Evolutionary conservation across 2,888 invertebrate genomes (phyloP).

Genomic region (Cephus nigrinus): DNA sequence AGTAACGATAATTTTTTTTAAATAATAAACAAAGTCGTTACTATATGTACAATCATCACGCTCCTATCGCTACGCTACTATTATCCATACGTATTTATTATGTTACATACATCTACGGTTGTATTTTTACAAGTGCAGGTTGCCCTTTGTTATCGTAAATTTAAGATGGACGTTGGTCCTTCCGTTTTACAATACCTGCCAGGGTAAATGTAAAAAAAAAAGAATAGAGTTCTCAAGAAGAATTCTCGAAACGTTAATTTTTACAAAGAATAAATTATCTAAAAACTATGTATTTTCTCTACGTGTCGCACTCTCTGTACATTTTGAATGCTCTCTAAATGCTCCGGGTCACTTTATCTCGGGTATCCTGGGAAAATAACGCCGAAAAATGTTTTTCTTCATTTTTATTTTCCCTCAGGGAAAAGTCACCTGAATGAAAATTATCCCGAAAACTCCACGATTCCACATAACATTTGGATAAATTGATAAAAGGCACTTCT

Average conservation of each 20-base stretch:
- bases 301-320: conserved; percentile 13
- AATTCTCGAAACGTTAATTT: conserved; percentile 29
- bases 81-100: conserved; percentile 10
- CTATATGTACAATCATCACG: conserved; percentile 35
- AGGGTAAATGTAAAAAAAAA: conserved; percentile 20
- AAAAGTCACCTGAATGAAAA: background rate
- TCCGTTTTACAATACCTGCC: background rate
- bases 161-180: background rate
- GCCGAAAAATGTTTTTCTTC: background rate
- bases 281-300: conserved; percentile 29
- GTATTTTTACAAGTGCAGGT: conserved; percentile 5
- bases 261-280: conserved; percentile 51
- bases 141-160: background rate
- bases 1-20: conserved; percentile 27
- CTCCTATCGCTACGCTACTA: conserved; percentile 15
- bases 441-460: background rate
- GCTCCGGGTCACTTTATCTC: background rate
- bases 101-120: background rate
- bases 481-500: background rate
- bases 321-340: conserved; percentile 19
- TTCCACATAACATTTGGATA: background rate
- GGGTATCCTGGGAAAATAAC: background rate
- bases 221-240: background rate
- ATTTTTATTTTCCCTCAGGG: background rate
- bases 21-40: conserved; percentile 34